Evolutionary conservation across 37 sponge, comb jelly and placozoan species (phyloP).

Genomic region (Geodia barretti): DNA sequence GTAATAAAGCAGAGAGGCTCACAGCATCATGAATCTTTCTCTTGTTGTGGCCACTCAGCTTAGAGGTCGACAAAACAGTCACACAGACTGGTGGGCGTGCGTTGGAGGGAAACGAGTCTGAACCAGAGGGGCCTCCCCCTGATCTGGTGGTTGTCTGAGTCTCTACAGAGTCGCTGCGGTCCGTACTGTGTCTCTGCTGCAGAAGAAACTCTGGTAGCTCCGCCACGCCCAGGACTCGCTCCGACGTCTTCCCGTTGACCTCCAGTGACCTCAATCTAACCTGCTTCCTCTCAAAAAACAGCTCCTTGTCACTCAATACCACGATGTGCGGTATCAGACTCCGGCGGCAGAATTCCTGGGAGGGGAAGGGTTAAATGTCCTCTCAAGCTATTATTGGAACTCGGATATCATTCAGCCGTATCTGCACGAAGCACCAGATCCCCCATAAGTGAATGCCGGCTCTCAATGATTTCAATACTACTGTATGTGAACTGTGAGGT

Average conservation of each 20-base stretch:
- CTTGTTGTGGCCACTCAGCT: constrained; percentile 57
- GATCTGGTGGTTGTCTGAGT: constrained; percentile 13
- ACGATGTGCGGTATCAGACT: constrained; percentile 59
- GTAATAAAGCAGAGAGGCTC: too few species aligned
- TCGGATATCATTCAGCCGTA: too few species aligned
- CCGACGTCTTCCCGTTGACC: neutral
- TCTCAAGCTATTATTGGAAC: too few species aligned
- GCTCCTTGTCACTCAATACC: constrained; percentile 44
- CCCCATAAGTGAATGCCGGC: too few species aligned
- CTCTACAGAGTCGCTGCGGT: neutral
- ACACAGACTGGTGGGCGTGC: constrained; percentile 35
- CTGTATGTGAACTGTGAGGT: too few species aligned
- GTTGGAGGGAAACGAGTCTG: neutral
- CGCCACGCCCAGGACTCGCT: neutral
- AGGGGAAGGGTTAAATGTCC: neutral
- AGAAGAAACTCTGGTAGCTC: neutral
- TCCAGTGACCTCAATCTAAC: constrained; percentile 14
- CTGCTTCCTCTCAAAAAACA: constrained; percentile 58
- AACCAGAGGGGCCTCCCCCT: neutral
- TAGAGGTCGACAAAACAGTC: constrained; percentile 36
- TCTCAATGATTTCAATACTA: too few species aligned
- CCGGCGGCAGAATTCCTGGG: constrained; percentile 49
- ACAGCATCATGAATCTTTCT: constrained; percentile 71
- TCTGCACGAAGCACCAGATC: too few species aligned
- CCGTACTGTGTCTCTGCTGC: neutral